Percentiles rank a stretch among this genome's conserved stretches.
phyloP scores from a whole-genome alignment of 2,113 vertebrate genomes.

The Columba janthina region DNA sequence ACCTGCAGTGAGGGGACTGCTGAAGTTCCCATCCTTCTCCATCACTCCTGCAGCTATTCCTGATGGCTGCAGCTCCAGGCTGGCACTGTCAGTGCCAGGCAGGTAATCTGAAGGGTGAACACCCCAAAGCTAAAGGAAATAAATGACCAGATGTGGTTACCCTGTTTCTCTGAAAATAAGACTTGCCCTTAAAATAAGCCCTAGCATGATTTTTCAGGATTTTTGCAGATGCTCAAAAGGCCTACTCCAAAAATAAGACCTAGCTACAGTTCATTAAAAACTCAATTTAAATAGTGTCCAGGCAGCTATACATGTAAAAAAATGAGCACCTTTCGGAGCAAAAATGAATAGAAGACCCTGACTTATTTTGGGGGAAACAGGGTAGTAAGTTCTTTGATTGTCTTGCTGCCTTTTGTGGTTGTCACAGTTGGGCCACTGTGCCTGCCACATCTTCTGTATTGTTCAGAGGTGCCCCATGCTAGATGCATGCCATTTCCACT shows the following conservation, averaged over 20 bases:
- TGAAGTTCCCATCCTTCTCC: neutral
- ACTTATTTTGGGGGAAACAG: too few species aligned
- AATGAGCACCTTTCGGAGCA: too few species aligned
- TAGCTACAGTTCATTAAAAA: too few species aligned
- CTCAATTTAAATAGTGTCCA: too few species aligned
- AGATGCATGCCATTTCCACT: neutral
- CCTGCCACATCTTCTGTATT: neutral
- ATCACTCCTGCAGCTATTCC: neutral
- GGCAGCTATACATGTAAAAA: too few species aligned
- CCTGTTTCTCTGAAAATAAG: too few species aligned
- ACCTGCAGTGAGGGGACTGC: neutral
- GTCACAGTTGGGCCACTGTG: neutral
- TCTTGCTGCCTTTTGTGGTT: neutral
- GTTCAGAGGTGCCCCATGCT: neutral
- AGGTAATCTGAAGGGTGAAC: neutral
- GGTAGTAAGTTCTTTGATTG: neutral
- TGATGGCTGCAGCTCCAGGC: neutral
- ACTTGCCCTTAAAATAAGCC: too few species aligned
- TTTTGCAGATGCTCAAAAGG: too few species aligned
- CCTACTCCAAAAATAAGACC: too few species aligned
- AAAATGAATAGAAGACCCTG: too few species aligned
- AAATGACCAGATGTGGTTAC: neutral
- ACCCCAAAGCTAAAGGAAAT: neutral
- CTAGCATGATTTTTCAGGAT: too few species aligned
- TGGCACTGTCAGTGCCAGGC: neutral